A percentile compares a stretch with the other conserved stretches of the same genome.
Conservation (phyloP, 2,797 vertebrate genomes). For the Podarcis lilfordi region DNA sequence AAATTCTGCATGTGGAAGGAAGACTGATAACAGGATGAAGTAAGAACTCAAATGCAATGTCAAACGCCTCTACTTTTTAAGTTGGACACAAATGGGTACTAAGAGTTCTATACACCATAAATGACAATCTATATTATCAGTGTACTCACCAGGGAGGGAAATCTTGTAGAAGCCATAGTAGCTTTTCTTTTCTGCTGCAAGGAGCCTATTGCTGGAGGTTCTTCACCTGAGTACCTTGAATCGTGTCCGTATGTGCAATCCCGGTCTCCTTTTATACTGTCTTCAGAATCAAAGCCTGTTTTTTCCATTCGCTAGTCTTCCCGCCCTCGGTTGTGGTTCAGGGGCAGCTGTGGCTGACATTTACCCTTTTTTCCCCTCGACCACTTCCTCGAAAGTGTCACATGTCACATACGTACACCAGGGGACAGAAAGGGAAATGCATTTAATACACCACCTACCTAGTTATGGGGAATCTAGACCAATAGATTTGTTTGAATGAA, state of each 20-base stretch:
- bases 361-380: constrained; percentile 45
- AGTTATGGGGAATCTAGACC: constrained; percentile 32
- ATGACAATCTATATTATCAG: neutral
- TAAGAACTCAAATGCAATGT: neutral
- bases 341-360: constrained; percentile 37
- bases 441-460: neutral
- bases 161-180: constrained; percentile 47
- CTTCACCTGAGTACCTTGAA: neutral
- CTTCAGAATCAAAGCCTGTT: constrained; percentile 47
- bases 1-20: neutral
- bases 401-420: neutral
- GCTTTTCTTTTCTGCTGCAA: neutral
- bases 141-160: constrained; percentile 38
- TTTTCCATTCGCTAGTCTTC: constrained; percentile 60
- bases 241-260: neutral
- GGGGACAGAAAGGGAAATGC: constrained; percentile 7
- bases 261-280: constrained; percentile 69
- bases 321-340: constrained; percentile 9
- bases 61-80: too few relatives aligned
- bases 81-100: neutral
- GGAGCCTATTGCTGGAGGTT: neutral
- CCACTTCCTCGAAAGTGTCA: constrained; percentile 59
- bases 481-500: constrained; percentile 21
- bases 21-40: neutral
- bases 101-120: neutral